Conservation (phyloP, 2,113 vertebrate species). For the Syngnathoides biaculeatus region DNA sequence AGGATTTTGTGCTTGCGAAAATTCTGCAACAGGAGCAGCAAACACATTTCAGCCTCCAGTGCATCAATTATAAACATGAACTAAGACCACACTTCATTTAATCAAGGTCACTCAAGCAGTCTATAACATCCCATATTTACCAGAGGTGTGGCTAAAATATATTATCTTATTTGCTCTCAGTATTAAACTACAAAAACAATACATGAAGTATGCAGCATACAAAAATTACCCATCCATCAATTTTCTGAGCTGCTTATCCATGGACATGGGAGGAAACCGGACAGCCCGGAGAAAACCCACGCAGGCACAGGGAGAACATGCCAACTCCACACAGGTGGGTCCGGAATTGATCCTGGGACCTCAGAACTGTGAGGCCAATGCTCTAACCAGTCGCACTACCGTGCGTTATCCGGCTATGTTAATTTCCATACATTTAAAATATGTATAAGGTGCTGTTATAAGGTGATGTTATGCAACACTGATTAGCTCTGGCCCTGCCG, state of each 20-base stretch:
- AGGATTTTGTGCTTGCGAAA: not conserved
- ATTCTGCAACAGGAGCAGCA: constrained; percentile 7
- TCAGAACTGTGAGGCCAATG: too few species aligned
- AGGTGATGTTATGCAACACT: not conserved
- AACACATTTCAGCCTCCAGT: constrained; percentile 19
- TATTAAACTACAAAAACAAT: not conserved
- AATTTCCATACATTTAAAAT: not conserved
- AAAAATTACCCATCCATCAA: too few species aligned
- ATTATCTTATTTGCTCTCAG: not conserved
- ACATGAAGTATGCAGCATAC: too few species aligned
- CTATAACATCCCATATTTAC: not conserved
- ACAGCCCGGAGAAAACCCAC: too few species aligned
- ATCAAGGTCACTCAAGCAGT: not conserved
- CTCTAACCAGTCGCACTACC: too few species aligned
- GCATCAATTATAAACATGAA: constrained; percentile 19
- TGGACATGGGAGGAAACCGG: too few species aligned
- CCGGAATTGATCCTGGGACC: too few species aligned
- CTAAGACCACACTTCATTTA: not conserved
- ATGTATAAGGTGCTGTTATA: not conserved
- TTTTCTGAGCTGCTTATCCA: too few species aligned
- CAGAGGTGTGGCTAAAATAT: not conserved
- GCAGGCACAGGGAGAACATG: too few species aligned
- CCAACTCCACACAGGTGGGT: too few species aligned
- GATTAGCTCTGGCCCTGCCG: not conserved
- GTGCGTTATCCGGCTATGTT: too few species aligned